A percentile compares a stretch with the other conserved stretches of the same genome.
These are phyloP conservation scores for Moxostoma hubbsi DNA, from an alignment of 2,797 vertebrate species.

Conservation along the genomic window DNA sequence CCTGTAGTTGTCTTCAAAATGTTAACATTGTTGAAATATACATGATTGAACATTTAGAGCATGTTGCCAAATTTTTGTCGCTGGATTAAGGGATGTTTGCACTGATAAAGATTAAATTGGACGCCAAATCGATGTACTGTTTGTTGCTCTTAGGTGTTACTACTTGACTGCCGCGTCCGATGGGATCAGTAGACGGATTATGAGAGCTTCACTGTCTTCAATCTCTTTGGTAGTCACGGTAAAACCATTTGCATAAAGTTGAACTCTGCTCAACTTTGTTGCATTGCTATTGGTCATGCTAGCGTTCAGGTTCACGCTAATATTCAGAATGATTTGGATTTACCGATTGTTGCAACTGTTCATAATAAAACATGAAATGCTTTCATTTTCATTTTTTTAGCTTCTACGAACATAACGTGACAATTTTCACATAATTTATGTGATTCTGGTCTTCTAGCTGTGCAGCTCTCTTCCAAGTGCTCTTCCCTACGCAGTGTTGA, in stretches of 20 bases:
- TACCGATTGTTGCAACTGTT: background rate
- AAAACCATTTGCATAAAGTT: too few relatives aligned
- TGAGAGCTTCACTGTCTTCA: background rate
- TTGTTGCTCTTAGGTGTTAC: background rate
- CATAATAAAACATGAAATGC: background rate
- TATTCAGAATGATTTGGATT: background rate
- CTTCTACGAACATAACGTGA: constrained; percentile 16
- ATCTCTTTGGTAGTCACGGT: too few relatives aligned
- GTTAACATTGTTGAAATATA: background rate
- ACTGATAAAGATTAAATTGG: background rate
- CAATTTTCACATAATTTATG: constrained; percentile 57
- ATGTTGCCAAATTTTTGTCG: too few relatives aligned
- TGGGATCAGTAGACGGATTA: too few relatives aligned
- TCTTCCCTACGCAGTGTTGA: constrained; percentile 74
- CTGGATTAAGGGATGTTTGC: background rate
- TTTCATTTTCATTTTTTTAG: background rate
- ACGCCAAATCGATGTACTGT: background rate
- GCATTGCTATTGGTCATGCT: background rate
- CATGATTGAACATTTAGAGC: too few relatives aligned
- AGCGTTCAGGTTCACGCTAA: too few relatives aligned
- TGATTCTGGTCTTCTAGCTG: constrained; percentile 58
- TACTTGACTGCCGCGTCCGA: background rate
- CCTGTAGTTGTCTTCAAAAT: background rate
- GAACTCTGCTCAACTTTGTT: too few relatives aligned
- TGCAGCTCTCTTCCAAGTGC: constrained; percentile 78